phyloP scores from a whole-genome alignment of 2,797 vertebrate genomes.

The Enteromius afrohamiltoni region DNA sequence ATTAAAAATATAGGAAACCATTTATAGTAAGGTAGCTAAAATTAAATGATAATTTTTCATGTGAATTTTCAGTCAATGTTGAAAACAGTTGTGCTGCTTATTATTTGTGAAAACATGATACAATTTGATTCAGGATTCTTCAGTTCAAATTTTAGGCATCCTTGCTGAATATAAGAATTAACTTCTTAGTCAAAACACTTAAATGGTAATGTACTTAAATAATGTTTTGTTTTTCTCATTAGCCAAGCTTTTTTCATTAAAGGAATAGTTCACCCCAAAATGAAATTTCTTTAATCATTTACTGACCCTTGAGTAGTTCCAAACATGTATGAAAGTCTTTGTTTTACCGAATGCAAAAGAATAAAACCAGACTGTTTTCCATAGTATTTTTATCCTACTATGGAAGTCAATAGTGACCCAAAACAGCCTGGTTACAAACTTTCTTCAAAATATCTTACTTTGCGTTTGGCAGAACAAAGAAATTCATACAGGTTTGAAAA shows the following conservation, averaged over 20 bases:
- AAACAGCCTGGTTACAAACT: too few relatives aligned
- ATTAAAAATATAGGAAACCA: background rate
- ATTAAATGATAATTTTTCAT: background rate
- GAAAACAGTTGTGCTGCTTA: background rate
- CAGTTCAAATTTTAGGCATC: background rate
- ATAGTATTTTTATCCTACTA: too few relatives aligned
- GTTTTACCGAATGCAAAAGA: too few relatives aligned
- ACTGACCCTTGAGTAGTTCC: too few relatives aligned
- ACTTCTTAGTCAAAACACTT: background rate
- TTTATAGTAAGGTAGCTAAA: background rate
- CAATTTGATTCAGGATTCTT: background rate
- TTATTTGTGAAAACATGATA: background rate
- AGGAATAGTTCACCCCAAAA: too few relatives aligned
- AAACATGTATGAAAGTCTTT: too few relatives aligned
- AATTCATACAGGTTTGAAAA: too few relatives aligned
- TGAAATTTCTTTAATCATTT: too few relatives aligned
- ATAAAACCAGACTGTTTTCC: too few relatives aligned
- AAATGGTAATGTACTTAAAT: background rate
- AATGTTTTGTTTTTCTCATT: background rate
- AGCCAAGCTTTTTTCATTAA: background rate
- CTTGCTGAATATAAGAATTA: background rate
- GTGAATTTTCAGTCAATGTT: background rate
- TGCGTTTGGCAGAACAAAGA: too few relatives aligned
- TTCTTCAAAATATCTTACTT: too few relatives aligned
- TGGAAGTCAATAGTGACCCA: too few relatives aligned